Base-by-base conservation (phyloP, 2,113 vertebrate genomes). In the Lepisosteus osseus region DNA sequence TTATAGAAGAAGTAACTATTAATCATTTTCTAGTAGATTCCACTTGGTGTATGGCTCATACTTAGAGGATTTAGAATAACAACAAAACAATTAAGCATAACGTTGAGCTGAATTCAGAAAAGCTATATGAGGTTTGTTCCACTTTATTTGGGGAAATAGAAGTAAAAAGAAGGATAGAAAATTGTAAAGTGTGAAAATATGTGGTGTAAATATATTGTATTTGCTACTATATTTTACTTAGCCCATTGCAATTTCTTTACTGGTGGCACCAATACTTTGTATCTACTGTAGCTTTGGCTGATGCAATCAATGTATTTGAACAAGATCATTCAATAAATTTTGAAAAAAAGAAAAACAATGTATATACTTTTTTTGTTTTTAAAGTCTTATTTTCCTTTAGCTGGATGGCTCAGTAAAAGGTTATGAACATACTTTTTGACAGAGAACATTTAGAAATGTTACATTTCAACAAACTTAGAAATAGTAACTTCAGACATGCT, bases 161-260 rank as follows among this genome's bases (percentile, higher is more conserved):
- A 12, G 17, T 41, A 44, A 43, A n/a, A 56, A 12, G 43, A 44
- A n/a, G 54, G 6, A 51, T 29, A 69, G 63, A 55, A 54, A 54
- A 41, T 8, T 68, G 61, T 65, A 69, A 74, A 69, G 61, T 45
- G 72, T 62, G 51, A 47, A 74, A 69, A 64, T 61, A 66, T 54
- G 51, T 70, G 17, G 7, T 74, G 72, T 74, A 74, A 74, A 74
- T 74, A 74, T 69, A 68, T 44, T 65, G 57, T 59, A 59, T 59
- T 13, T 15, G 57, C 61, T 54, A 45, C 15, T 69, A 63, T 29
- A 63, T 69, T 29, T 29, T 29, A 29, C 29, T 29, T 63, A 59
- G 61, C 55, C 29, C 5, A 61, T 61, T 47, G 65, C 72, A 62
- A 17, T 15, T 61, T 68, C 59, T 63, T 74, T 63, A 54, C 9